These are phyloP conservation scores for Tiliacea aurago DNA, from an alignment of 2,888 invertebrate genomes.

Conservation along the genomic window DNA sequence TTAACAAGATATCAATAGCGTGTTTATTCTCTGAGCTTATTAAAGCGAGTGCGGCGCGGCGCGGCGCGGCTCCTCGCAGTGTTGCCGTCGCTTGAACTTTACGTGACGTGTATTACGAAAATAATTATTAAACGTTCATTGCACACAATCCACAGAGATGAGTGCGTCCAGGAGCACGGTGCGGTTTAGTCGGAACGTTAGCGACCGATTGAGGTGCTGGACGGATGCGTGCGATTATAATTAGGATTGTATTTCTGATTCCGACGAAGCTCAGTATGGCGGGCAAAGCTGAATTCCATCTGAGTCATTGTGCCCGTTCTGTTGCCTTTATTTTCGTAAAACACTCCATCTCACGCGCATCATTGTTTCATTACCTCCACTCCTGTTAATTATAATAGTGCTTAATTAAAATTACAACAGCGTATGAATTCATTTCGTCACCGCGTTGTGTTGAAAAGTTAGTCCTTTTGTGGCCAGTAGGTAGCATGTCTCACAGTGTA, in stretches of 20 bases:
- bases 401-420: constrained; percentile 69
- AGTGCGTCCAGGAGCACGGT: constrained; percentile 70
- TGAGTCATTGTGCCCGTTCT: constrained; percentile 90
- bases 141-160: constrained; percentile 71
- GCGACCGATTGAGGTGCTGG: constrained; percentile 88
- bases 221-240: constrained; percentile 91
- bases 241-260: constrained; percentile 91
- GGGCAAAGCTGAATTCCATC: constrained; percentile 89
- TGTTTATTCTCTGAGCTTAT: constrained; percentile 59
- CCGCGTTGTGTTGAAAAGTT: constrained; percentile 50
- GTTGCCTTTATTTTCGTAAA: constrained; percentile 90
- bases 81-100: constrained; percentile 65
- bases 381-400: constrained; percentile 69
- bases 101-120: constrained; percentile 71
- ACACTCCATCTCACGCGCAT: constrained; percentile 86
- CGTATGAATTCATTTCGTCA: constrained; percentile 59
- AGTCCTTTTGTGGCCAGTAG: constrained; percentile 44
- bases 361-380: constrained; percentile 82
- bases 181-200: constrained; percentile 75
- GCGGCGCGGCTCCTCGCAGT: constrained; percentile 41
- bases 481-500: constrained; percentile 32
- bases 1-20: constrained; percentile 63
- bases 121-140: constrained; percentile 72
- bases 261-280: constrained; percentile 89
- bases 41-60: constrained; percentile 51